Evolutionary conservation across 2,797 vertebrate species (phyloP).

Genomic region (Phoeniculus purpureus): DNA sequence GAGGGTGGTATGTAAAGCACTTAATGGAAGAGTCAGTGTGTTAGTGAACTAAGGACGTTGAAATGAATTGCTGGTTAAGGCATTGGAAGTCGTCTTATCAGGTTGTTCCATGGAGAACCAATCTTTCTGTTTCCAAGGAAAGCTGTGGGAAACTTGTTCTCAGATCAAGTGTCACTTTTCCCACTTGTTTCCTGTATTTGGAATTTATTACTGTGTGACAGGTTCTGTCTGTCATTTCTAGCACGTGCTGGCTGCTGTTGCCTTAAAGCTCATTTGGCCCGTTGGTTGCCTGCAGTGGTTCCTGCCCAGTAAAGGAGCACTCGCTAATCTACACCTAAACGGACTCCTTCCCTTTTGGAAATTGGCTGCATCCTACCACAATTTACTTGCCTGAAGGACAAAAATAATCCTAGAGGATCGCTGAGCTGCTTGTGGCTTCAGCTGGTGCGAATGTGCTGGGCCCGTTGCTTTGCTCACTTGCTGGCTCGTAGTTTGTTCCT

Average conservation of each 20-base stretch:
- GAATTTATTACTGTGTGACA: neutral
- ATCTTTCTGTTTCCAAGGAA: neutral
- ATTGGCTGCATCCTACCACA: neutral
- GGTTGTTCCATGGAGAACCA: neutral
- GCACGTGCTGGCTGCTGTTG: neutral
- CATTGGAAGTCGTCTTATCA: neutral
- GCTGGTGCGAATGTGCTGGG: neutral
- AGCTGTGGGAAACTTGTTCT: neutral
- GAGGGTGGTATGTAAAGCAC: neutral
- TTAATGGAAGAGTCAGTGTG: neutral
- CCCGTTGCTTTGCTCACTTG: neutral
- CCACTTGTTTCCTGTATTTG: neutral
- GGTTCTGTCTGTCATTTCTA: neutral
- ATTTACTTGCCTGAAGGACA: neutral
- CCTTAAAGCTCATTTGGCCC: neutral
- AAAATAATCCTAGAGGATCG: neutral
- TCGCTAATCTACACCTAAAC: neutral
- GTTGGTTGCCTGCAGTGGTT: neutral
- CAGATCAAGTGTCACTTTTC: neutral
- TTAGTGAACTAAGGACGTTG: neutral
- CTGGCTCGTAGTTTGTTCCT: neutral
- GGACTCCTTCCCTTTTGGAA: neutral
- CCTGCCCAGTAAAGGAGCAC: neutral
- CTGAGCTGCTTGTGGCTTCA: neutral
- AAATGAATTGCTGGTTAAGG: neutral